Conservation (phyloP, 1,140 invertebrate genomes). For the Ericerus pela region DNA sequence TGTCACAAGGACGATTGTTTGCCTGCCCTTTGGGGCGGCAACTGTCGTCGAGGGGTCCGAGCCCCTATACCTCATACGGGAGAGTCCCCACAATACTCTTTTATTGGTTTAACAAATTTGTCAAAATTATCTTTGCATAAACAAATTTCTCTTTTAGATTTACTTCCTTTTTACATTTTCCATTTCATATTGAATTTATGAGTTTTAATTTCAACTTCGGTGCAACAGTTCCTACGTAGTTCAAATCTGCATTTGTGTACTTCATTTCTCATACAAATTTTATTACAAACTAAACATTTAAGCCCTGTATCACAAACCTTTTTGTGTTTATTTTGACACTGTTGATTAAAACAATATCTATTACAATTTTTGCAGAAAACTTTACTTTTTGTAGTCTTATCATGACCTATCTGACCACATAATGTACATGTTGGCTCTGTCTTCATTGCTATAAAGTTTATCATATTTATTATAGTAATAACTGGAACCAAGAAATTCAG, state of each 20-base stretch:
- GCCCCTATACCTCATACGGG: no score
- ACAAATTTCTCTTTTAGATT: conserved; percentile 10
- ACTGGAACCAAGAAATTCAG: background rate
- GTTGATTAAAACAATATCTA: conserved; percentile 2
- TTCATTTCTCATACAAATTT: background rate
- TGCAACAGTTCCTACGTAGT: background rate
- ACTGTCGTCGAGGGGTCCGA: no score
- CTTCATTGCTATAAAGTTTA: conserved; percentile 10
- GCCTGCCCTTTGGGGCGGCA: no score
- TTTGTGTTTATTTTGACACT: background rate
- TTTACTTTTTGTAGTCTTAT: background rate
- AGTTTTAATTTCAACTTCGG: conserved; percentile 8
- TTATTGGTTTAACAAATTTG: background rate
- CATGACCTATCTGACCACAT: background rate
- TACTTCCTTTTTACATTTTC: conserved; percentile 5
- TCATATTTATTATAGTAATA: conserved; percentile 7
- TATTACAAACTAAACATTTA: conserved; percentile 5
- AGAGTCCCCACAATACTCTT: no score
- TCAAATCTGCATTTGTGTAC: background rate
- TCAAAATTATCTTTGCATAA: conserved; percentile 10
- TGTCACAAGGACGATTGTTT: no score
- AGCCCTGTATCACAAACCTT: background rate
- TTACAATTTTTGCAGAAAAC: conserved; percentile 3
- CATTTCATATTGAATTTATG: conserved; percentile 9
- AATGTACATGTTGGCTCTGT: background rate